Evolutionary conservation across 1,140 invertebrate genomes (phyloP), one percentile per base, ranked within the genome.

Genomic region (Bombyx mandarina): DNA sequence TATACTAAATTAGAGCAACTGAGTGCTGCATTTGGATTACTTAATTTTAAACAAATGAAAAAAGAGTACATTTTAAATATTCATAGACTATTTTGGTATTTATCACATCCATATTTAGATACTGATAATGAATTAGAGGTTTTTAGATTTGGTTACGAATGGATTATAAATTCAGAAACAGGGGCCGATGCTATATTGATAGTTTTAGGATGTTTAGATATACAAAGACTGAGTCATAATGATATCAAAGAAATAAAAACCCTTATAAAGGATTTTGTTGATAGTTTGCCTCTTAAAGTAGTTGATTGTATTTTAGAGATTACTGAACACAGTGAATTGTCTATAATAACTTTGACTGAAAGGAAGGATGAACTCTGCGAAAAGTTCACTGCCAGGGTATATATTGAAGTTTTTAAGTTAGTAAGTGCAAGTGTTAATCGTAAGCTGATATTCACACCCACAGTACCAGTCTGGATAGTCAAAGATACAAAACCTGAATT

Each of bases 141-240:
- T 1, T 86, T 84, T 55, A 73, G 75, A 52, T 82, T 86, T 69
- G 83, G 83, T n/a, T 59, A 71, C 8, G 26, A 77, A n/a, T 86
- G 83, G 83, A 60, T 82, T 18, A 50, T 64, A 8, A 56, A 65
- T n/a, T 65, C 66, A 51, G 69, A 77, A 58, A 77, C 65, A 12
- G 70, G 75, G 42, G 73, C 73, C 8, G 73, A 85, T 71, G 72
- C 75, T 49, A 59, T 86, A 35, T 54, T 83, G 5, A 60, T 82
- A 26, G 58, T 83, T 44, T 63, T 86, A 2, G 72, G 79, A 45
- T 82, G 81, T 57, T 73, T 86, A 65, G 83, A 86, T 54, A 50
- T 83, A 3, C 69, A 54, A 54, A 76, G 57, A 69, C 35, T 82
- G 6, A 69, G 57, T 26, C 54, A 45, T 35, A 8, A 56, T 51